A percentile compares a stretch with the other conserved stretches of the same genome.
These are phyloP conservation scores for Dicyrtoma fusca DNA, from an alignment of 2,888 invertebrate genomes.

Conservation along the genomic window DNA sequence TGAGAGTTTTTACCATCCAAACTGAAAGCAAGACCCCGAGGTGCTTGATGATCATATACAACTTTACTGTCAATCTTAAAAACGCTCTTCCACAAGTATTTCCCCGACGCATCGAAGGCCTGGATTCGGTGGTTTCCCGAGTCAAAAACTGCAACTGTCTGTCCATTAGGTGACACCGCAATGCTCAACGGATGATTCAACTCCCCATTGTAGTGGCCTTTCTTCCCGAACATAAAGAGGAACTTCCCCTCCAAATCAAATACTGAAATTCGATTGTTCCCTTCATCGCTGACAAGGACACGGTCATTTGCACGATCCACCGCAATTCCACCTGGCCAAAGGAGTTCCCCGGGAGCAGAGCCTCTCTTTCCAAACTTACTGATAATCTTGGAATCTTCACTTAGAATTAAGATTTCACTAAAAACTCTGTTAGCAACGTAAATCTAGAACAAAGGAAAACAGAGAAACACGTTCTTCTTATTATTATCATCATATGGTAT, in stretches of 20 bases:
- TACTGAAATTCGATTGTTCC: constrained; percentile 32
- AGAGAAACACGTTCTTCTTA: no score
- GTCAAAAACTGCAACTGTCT: constrained; percentile 43
- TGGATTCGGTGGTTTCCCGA: constrained; percentile 49
- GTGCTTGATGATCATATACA: no score
- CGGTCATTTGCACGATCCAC: constrained; percentile 31
- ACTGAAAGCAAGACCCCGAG: constrained; percentile 45
- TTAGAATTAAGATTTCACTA: constrained; percentile 39
- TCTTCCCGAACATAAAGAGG: constrained; percentile 82
- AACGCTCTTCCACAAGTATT: constrained; percentile 19
- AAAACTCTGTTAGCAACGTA: constrained; percentile 39
- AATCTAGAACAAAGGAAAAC: constrained; percentile 33
- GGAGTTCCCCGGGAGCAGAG: constrained; percentile 14
- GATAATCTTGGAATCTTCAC: constrained; percentile 35
- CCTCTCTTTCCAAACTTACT: constrained; percentile 36
- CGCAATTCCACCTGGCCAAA: constrained; percentile 46
- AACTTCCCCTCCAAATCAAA: constrained; percentile 69
- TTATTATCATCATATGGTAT: no score
- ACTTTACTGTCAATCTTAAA: background rate
- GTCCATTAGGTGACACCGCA: constrained; percentile 40
- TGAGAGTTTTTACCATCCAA: constrained; percentile 34
- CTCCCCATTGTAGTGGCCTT: constrained; percentile 77
- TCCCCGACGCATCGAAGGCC: constrained; percentile 35
- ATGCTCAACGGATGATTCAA: constrained; percentile 51
- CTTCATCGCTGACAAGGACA: constrained; percentile 31